Evolutionary conservation across 2,797 vertebrate genomes (phyloP).

Genomic region (Geotrypetes seraphini): DNA sequence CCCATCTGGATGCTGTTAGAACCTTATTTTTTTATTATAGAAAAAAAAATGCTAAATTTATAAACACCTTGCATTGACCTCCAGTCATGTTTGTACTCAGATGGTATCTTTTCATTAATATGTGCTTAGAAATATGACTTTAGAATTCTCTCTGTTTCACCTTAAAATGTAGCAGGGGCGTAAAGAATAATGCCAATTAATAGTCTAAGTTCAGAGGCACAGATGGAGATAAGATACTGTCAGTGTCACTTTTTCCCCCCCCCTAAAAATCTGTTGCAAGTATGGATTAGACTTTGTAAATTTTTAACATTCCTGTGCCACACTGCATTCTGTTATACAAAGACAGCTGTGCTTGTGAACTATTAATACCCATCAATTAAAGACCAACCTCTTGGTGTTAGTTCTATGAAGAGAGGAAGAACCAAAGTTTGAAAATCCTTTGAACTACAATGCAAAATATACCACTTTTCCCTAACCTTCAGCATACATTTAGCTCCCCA

Average conservation of each 20-base stretch:
- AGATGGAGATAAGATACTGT: slow-evolving; percentile 47
- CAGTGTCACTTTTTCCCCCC: too few species aligned
- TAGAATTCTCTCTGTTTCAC: slow-evolving; percentile 70
- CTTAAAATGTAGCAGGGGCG: slow-evolving; percentile 63
- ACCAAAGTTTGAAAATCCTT: too few species aligned
- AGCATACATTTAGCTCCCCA: too few species aligned
- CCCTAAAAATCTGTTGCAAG: slow-evolving; percentile 32
- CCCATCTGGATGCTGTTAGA: slow-evolving; percentile 28
- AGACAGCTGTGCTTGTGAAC: background rate
- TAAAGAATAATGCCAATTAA: slow-evolving; percentile 69
- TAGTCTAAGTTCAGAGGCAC: slow-evolving; percentile 55
- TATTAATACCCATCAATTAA: too few species aligned
- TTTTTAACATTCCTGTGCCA: slow-evolving; percentile 4
- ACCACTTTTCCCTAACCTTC: too few species aligned
- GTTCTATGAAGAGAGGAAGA: too few species aligned
- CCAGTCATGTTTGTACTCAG: slow-evolving; percentile 51
- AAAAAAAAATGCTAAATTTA: slow-evolving; percentile 39
- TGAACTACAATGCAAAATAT: too few species aligned
- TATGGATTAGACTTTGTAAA: slow-evolving; percentile 22
- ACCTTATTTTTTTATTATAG: slow-evolving; percentile 47
- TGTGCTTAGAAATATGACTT: slow-evolving; percentile 60
- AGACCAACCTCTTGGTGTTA: too few species aligned
- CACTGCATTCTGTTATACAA: background rate
- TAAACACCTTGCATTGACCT: slow-evolving; percentile 51
- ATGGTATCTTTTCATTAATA: slow-evolving; percentile 63